phyloP scores from a whole-genome alignment of 2,888 invertebrate species.

The Melieria picta region DNA sequence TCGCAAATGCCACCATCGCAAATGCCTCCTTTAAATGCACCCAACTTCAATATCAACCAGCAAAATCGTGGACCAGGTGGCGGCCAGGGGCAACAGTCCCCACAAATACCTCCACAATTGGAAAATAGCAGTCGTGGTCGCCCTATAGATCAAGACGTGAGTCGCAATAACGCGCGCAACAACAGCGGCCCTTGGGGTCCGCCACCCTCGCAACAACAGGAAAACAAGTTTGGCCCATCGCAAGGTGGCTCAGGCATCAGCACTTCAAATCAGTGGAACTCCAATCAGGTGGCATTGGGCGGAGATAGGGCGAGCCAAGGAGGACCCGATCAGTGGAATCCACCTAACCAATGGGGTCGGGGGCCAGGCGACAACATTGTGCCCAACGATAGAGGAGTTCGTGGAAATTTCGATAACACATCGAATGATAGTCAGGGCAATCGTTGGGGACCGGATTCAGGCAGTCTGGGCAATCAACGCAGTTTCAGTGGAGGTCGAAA shows the following conservation, averaged over 20 bases:
- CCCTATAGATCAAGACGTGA: too few species aligned
- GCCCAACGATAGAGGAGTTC: constrained; percentile 23
- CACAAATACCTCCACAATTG: too few species aligned
- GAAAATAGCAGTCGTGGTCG: too few species aligned
- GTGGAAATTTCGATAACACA: constrained; percentile 28
- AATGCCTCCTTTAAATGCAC: constrained; percentile 8
- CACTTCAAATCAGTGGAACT: too few species aligned
- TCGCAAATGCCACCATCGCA: background rate
- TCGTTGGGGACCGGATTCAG: constrained; percentile 17
- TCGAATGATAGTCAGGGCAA: constrained; percentile 16
- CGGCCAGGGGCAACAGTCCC: background rate
- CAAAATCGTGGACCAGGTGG: constrained; percentile 9
- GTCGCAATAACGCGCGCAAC: too few species aligned
- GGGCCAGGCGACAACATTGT: background rate
- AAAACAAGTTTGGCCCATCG: too few species aligned
- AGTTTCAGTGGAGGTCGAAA: constrained; percentile 23
- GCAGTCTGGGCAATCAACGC: constrained; percentile 14
- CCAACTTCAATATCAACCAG: constrained; percentile 5
- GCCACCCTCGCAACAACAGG: too few species aligned
- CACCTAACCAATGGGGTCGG: background rate
- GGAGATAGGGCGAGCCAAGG: background rate
- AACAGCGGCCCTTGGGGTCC: too few species aligned
- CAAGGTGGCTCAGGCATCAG: too few species aligned
- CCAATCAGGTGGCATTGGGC: too few species aligned
- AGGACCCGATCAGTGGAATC: constrained; percentile 15